These are phyloP conservation scores for Drosophila fulvimacula DNA, from an alignment of 2,888 invertebrate species.

Conservation along the genomic window DNA sequence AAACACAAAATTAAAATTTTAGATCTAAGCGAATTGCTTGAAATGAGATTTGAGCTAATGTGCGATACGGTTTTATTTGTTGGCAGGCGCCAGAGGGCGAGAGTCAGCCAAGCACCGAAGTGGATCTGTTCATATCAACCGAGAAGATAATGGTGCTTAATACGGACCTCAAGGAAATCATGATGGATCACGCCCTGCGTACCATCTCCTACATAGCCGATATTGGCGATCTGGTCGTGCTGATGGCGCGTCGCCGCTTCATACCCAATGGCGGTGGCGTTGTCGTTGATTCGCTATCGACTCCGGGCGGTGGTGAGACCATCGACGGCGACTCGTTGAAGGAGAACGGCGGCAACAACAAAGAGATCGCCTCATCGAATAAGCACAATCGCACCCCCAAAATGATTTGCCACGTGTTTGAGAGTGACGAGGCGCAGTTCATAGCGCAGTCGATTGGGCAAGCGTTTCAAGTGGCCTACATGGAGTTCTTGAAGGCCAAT, in stretches of 20 bases:
- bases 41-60: background rate
- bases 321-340: conserved; percentile 30
- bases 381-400: conserved; percentile 94
- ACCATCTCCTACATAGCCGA: conserved; percentile 99
- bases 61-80: conserved; percentile 15
- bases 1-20: conserved; percentile 15
- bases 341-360: conserved; percentile 41
- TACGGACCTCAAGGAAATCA: conserved; percentile 99
- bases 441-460: conserved; percentile 99
- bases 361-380: conserved; percentile 47
- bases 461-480: conserved; percentile 99
- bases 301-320: conserved; percentile 22
- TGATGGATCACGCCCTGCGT: conserved; percentile 99
- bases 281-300: conserved; percentile 38
- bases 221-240: conserved; percentile 98
- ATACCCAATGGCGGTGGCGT: conserved; percentile 86
- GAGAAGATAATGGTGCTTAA: conserved; percentile 99
- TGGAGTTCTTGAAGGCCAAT: conserved; percentile 99
- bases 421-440: conserved; percentile 99
- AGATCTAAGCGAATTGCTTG: background rate
- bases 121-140: conserved; percentile 99
- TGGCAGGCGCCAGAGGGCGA: conserved; percentile 98
- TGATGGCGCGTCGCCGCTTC: conserved; percentile 98
- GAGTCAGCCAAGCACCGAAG: conserved; percentile 99
- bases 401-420: conserved; percentile 99